Percentiles rank a stretch among this genome's conserved stretches.
These are phyloP conservation scores for Macropis europaea DNA, from an alignment of 2,888 invertebrate genomes.

Conservation along the genomic window DNA sequence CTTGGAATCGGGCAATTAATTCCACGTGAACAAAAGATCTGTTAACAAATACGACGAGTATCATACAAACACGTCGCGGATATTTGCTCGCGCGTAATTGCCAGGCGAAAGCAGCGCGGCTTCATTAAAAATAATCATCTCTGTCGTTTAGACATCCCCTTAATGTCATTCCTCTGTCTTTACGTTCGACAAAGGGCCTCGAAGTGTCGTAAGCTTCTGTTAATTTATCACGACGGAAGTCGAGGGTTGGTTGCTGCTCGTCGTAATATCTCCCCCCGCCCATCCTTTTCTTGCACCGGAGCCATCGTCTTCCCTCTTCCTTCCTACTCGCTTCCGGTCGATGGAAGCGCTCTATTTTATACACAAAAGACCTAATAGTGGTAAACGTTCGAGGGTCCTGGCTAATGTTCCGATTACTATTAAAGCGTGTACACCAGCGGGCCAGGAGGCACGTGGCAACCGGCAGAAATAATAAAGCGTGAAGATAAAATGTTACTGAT, in stretches of 20 bases:
- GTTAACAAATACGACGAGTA: not conserved
- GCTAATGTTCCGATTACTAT: slow-evolving; percentile 61
- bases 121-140: slow-evolving; percentile 43
- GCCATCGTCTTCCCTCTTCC: slow-evolving; percentile 37
- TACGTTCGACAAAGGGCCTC: slow-evolving; percentile 46
- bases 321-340: slow-evolving; percentile 60
- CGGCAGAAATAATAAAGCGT: slow-evolving; percentile 3
- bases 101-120: not conserved
- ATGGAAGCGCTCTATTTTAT: slow-evolving; percentile 66
- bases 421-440: slow-evolving; percentile 35
- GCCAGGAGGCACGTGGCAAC: slow-evolving; percentile 46
- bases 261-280: slow-evolving; percentile 49
- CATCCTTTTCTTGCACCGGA: slow-evolving; percentile 37
- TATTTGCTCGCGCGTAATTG: not conserved
- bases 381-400: slow-evolving; percentile 65
- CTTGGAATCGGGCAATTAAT: too few species aligned
- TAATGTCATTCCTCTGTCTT: slow-evolving; percentile 39
- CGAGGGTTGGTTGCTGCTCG: slow-evolving; percentile 57
- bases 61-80: not conserved
- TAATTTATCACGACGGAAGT: slow-evolving; percentile 70
- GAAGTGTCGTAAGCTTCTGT: slow-evolving; percentile 69
- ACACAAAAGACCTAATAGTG: slow-evolving; percentile 68
- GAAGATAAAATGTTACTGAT: slow-evolving; percentile 25
- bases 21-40: too few species aligned
- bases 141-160: slow-evolving; percentile 32